These are phyloP conservation scores for Caenorhabditis doughertyi DNA, from an alignment of 2,888 invertebrate genomes.

Conservation along the genomic window DNA sequence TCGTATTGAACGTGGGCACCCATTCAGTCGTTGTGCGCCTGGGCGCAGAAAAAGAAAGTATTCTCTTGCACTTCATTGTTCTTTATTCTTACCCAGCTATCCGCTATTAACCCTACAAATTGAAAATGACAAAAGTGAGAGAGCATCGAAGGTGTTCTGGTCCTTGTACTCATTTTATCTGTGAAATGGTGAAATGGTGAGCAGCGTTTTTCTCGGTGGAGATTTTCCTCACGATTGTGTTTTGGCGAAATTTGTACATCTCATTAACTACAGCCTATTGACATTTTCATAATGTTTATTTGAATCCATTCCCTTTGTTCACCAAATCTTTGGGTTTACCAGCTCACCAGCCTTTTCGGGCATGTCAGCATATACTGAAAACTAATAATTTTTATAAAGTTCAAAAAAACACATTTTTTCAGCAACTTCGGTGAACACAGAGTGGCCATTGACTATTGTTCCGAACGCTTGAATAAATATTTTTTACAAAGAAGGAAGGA, in stretches of 20 bases:
- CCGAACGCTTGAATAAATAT: slow-evolving; percentile 35
- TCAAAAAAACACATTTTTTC: slow-evolving; percentile 17
- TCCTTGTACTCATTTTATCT: slow-evolving; percentile 32
- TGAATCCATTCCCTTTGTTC: not conserved
- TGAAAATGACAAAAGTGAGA: slow-evolving; percentile 19
- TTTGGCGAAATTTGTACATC: not conserved
- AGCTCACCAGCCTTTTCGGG: too few species aligned
- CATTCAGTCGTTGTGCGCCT: slow-evolving; percentile 42
- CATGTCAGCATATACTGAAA: too few species aligned
- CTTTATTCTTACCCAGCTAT: not conserved
- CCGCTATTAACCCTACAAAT: not conserved
- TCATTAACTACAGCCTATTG: not conserved
- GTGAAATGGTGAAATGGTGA: slow-evolving; percentile 50
- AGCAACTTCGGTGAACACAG: slow-evolving; percentile 44
- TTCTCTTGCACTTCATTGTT: slow-evolving; percentile 40
- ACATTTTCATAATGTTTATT: not conserved
- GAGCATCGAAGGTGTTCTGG: slow-evolving; percentile 3
- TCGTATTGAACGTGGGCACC: slow-evolving; percentile 40
- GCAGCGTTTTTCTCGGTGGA: not conserved
- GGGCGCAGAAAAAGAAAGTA: slow-evolving; percentile 62
- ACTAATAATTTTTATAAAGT: too few species aligned
- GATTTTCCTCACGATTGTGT: not conserved
- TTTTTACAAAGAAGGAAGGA: slow-evolving; percentile 14
- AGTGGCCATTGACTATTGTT: slow-evolving; percentile 55
- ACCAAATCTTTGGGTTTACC: too few species aligned